Evolutionary conservation across 2,113 vertebrate species (phyloP).

Genomic region (Callochromis pleurospilus): DNA sequence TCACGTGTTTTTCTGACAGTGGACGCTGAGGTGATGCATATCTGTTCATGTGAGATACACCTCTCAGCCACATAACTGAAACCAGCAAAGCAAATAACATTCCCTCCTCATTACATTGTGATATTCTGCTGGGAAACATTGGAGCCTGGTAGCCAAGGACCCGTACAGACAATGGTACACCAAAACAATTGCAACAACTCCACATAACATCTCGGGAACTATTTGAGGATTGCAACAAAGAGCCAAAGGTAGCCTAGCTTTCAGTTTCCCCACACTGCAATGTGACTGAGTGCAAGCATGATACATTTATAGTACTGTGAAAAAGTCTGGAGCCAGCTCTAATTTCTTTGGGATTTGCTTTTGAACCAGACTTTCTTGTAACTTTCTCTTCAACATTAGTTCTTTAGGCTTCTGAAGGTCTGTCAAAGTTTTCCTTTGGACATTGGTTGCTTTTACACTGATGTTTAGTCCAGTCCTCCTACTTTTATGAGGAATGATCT

Average conservation of each 20-base stretch:
- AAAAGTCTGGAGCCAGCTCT: background rate
- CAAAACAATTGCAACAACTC: background rate
- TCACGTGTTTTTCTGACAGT: background rate
- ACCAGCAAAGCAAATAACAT: background rate
- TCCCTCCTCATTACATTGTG: too few relatives aligned
- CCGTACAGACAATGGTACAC: background rate
- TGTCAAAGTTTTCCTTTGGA: background rate
- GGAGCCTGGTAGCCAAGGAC: background rate
- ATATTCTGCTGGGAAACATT: background rate
- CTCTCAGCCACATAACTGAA: background rate
- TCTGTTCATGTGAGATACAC: background rate
- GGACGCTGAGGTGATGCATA: background rate
- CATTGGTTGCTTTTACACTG: background rate
- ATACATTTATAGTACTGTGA: background rate
- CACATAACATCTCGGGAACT: background rate
- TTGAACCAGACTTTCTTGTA: background rate
- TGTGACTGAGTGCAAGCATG: background rate
- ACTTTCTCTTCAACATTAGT: background rate
- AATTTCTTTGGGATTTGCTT: background rate
- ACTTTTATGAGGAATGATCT: background rate
- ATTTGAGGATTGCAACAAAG: background rate
- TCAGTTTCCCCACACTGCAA: background rate
- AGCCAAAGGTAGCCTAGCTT: background rate
- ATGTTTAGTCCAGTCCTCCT: background rate
- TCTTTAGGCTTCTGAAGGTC: background rate